Percentiles rank a stretch among this genome's conserved stretches.
These are phyloP conservation scores for Pomacea maculata DNA, from an alignment of 1,140 invertebrate species.

Conservation along the genomic window DNA sequence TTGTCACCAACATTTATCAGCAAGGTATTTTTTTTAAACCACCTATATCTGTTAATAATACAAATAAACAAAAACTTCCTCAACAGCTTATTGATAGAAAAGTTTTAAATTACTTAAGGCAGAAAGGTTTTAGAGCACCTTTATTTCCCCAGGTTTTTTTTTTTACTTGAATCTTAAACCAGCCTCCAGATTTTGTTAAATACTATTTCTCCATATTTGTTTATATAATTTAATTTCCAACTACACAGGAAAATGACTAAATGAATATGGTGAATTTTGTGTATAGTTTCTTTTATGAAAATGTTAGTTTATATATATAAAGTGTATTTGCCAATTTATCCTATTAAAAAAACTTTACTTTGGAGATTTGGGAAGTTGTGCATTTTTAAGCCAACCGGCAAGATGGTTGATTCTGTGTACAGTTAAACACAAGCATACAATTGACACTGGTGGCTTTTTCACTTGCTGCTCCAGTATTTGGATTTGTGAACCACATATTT, in stretches of 20 bases:
- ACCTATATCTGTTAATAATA: neutral
- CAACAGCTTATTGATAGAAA: neutral
- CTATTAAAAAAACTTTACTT: neutral
- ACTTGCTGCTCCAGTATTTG: conserved; percentile 83
- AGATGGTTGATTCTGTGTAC: conserved; percentile 19
- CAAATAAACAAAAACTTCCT: neutral
- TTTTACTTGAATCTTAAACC: too few species aligned
- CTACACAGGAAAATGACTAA: too few species aligned
- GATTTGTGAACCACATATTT: conserved; percentile 77
- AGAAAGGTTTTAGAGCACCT: too few species aligned
- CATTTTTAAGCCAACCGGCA: neutral
- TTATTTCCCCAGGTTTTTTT: too few species aligned
- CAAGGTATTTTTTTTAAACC: conserved; percentile 73
- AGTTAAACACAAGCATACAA: conserved; percentile 87
- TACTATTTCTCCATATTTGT: too few species aligned
- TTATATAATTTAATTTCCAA: too few species aligned
- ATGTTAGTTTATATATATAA: too few species aligned
- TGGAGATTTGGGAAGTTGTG: neutral
- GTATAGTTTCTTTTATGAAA: too few species aligned
- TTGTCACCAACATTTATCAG: conserved; percentile 89
- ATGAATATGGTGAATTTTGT: too few species aligned
- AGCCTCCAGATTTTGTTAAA: too few species aligned
- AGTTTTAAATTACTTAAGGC: too few species aligned
- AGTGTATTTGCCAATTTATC: neutral
- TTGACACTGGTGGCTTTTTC: conserved; percentile 81